Evolutionary conservation across 2,113 vertebrate species (phyloP).

Genomic region (Oncorhynchus masou): DNA sequence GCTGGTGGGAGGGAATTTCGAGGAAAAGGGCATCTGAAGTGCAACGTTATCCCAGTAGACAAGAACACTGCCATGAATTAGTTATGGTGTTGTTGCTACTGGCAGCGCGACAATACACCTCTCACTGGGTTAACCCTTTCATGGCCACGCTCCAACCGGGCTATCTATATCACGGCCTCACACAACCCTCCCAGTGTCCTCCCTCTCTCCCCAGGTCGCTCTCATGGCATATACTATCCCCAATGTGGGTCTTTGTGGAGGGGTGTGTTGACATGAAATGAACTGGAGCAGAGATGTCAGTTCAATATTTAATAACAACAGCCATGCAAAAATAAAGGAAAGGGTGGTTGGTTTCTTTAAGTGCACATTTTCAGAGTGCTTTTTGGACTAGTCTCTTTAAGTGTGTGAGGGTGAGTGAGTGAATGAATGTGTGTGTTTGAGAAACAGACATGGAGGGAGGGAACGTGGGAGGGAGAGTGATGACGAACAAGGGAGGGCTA

Average conservation of each 20-base stretch:
- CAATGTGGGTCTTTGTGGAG: conserved; percentile 17
- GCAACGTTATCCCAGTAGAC: conserved; percentile 49
- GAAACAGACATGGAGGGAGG: conserved; percentile 29
- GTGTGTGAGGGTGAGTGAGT: conserved; percentile 15
- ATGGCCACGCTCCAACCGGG: conserved; percentile 17
- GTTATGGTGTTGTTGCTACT: conserved; percentile 59
- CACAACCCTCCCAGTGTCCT: conserved; percentile 3
- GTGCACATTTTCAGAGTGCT: conserved; percentile 17
- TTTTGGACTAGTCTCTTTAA: conserved; percentile 12
- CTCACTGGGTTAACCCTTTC: conserved; percentile 40
- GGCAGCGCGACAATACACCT: conserved; percentile 29
- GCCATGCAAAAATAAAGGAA: conserved; percentile 31
- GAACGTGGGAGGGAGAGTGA: neutral
- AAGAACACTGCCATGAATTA: conserved; percentile 64
- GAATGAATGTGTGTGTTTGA: neutral
- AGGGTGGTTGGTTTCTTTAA: conserved; percentile 20
- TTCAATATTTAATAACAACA: conserved; percentile 63
- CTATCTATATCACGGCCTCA: conserved; percentile 16
- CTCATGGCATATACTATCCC: neutral
- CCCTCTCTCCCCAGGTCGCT: neutral
- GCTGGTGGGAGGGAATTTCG: conserved; percentile 25
- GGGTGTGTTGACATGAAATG: conserved; percentile 60
- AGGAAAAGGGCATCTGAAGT: conserved; percentile 65
- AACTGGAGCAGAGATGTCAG: conserved; percentile 60
- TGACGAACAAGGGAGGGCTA: conserved; percentile 41